Evolutionary conservation across 1,140 invertebrate species (phyloP), one percentile per base, ranked within the genome.

Genomic region (Chironomus striatipennis): DNA sequence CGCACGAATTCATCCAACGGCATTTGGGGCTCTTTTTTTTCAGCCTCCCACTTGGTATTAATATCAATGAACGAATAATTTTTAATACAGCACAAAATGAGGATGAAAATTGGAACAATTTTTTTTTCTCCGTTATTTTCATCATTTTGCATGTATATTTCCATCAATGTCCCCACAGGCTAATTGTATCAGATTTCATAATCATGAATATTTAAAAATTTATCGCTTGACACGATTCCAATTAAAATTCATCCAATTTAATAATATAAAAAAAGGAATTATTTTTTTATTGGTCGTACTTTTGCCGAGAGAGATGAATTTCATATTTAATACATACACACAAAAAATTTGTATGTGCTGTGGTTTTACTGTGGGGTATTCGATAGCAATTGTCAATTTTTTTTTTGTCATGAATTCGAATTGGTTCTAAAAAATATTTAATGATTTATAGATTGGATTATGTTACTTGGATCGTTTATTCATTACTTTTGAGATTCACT

Each of bases 171-270:
- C 65, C 65, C 65, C 17, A 17, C 65, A 21, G 65, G 65, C 65
- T 70, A 70, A 70, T 70, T 70, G 65, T 70, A 70, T 70, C 65
- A 20, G 65, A 70, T 70, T 70, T 70, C 65, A 70, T 70, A 70
- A 70, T 70, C 65, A 21, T 70, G 65, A 70, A 70, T 70, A 70
- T 70, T 70, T 70, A 70, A 70, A 70, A 70, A 20, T 18, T 20
- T 70, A 70, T 70, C 65, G 20, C 65, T 70, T 70, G 65, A 70
- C 65, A 70, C 65, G 65, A 70, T 70, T 70, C 65, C 65, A 70
- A 70, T 70, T 70, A 70, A 70, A 70, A 70, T 70, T 70, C 18
- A 70, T 70, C 65, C 17, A 70, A 70, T 70, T 70, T 70, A 70
- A 57, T 57, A 57, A 57, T 12, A 12, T 57, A n/a, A 10, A 57